These are phyloP conservation scores for Oxytorus armatus DNA, from an alignment of 2,888 invertebrate genomes.

Conservation along the genomic window DNA sequence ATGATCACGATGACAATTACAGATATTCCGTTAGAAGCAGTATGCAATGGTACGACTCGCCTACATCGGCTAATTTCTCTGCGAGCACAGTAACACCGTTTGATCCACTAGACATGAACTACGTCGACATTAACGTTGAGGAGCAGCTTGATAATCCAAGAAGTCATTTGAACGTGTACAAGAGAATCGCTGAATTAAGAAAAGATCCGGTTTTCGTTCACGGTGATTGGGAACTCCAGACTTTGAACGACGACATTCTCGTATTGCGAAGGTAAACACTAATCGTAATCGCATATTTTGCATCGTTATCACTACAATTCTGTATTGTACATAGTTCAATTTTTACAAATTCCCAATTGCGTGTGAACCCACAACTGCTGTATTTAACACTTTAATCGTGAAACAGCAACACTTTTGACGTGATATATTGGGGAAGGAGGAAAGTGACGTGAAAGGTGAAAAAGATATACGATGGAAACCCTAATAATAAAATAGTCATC, in stretches of 20 bases:
- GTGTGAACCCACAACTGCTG: too few species aligned
- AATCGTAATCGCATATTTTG: background rate
- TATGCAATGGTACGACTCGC: conserved; percentile 81
- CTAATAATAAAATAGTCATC: too few species aligned
- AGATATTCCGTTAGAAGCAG: conserved; percentile 79
- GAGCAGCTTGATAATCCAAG: conserved; percentile 62
- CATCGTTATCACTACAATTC: too few species aligned
- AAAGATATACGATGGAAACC: too few species aligned
- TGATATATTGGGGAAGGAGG: too few species aligned
- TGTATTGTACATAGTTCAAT: too few species aligned
- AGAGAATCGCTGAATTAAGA: conserved; percentile 71
- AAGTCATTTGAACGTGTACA: conserved; percentile 75
- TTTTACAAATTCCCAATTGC: too few species aligned
- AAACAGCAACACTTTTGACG: too few species aligned
- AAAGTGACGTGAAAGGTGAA: too few species aligned
- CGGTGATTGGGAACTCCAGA: conserved; percentile 74
- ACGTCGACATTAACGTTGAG: conserved; percentile 73
- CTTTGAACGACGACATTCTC: conserved; percentile 73
- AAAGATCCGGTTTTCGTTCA: conserved; percentile 73
- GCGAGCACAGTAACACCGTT: conserved; percentile 70
- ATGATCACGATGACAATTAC: conserved; percentile 68
- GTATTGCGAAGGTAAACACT: conserved; percentile 74
- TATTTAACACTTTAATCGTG: too few species aligned
- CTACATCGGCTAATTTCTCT: conserved; percentile 77
- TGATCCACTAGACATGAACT: conserved; percentile 74